These are phyloP conservation scores for Pholis gunnellus DNA, from an alignment of 2,113 vertebrate genomes.

Conservation along the genomic window DNA sequence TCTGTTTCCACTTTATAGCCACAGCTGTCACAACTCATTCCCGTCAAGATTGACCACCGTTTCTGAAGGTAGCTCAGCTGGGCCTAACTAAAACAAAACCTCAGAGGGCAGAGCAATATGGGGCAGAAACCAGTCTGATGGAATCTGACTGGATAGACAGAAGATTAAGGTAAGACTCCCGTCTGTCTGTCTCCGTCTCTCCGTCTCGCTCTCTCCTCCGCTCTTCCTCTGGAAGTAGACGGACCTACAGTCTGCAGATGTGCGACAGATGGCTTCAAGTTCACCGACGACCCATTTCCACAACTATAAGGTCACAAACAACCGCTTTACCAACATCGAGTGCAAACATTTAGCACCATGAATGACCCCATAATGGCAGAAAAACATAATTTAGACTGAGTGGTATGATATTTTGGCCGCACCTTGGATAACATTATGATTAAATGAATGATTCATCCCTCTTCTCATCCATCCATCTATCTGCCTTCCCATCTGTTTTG, in stretches of 20 bases:
- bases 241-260: constrained; percentile 68
- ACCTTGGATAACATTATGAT: constrained; percentile 28
- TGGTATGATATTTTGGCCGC: constrained; percentile 47
- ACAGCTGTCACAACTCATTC: constrained; percentile 78
- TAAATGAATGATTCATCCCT: constrained; percentile 39
- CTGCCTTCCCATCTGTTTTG: constrained; percentile 30
- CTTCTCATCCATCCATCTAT: constrained; percentile 18
- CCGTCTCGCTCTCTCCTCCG: constrained; percentile 23
- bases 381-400: constrained; percentile 49
- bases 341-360: constrained; percentile 58
- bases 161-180: constrained; percentile 67
- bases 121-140: constrained; percentile 64
- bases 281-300: constrained; percentile 70
- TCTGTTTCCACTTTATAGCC: constrained; percentile 79
- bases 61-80: constrained; percentile 67
- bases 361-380: constrained; percentile 36
- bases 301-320: constrained; percentile 74
- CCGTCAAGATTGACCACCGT: constrained; percentile 66
- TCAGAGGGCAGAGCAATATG: constrained; percentile 62
- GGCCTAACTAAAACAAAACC: constrained; percentile 75
- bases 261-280: constrained; percentile 78
- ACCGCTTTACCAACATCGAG: constrained; percentile 49
- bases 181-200: constrained; percentile 43
- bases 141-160: constrained; percentile 69
- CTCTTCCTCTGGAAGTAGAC: constrained; percentile 53